phyloP scores from a whole-genome alignment of 2,888 invertebrate genomes.

The Drosophila ezoana region DNA sequence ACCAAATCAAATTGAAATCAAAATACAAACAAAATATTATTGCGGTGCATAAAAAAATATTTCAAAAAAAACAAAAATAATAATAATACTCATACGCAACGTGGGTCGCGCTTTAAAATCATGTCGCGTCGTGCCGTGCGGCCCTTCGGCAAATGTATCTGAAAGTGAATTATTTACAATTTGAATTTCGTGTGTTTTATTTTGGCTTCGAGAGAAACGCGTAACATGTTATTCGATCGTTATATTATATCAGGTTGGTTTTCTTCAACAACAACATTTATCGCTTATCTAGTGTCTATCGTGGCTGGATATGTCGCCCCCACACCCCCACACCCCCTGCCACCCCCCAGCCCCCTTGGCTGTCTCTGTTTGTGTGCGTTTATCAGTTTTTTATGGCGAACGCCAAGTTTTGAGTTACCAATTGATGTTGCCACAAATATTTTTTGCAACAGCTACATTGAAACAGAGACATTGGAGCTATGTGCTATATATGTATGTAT shows the following conservation, averaged over 20 bases:
- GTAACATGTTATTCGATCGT: slow-evolving; percentile 83
- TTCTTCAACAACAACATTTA: slow-evolving; percentile 8
- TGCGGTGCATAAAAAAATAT: neutral
- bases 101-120: slow-evolving; percentile 27
- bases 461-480: slow-evolving; percentile 25
- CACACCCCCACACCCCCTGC: fast-evolving
- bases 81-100: slow-evolving; percentile 57
- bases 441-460: slow-evolving; percentile 35
- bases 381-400: slow-evolving; percentile 49
- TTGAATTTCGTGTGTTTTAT: slow-evolving; percentile 42
- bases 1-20: slow-evolving; percentile 46
- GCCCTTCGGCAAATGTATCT: slow-evolving; percentile 35
- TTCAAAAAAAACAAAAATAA: slow-evolving; percentile 1
- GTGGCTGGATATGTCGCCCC: slow-evolving; percentile 26
- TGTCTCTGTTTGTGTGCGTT: slow-evolving; percentile 23
- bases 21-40: slow-evolving; percentile 1
- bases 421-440: slow-evolving; percentile 46
- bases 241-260: slow-evolving; percentile 84
- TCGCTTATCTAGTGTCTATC: slow-evolving; percentile 20
- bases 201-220: slow-evolving; percentile 47
- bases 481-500: neutral
- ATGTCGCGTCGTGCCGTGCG: slow-evolving; percentile 60
- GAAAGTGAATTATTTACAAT: slow-evolving; percentile 18
- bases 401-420: slow-evolving; percentile 49
- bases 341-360: neutral